Evolutionary conservation across 2,888 invertebrate species (phyloP).

Genomic region (Chalcis sispes): DNA sequence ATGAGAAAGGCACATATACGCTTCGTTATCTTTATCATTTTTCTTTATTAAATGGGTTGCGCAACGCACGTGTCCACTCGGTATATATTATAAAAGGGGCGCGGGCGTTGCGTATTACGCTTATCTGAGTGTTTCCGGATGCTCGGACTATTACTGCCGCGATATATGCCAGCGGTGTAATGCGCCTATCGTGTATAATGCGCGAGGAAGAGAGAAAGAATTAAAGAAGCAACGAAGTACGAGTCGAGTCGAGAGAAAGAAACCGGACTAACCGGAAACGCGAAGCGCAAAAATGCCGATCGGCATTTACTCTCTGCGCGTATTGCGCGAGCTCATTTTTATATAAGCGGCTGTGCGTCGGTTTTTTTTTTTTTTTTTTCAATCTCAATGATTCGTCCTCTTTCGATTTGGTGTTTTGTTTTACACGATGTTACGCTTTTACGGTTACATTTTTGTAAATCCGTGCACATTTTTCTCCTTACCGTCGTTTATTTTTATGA

Average conservation of each 20-base stretch:
- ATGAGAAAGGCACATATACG: too few relatives aligned
- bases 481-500: too few relatives aligned
- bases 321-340: slow-evolving; percentile 40
- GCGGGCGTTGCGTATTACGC: slow-evolving; percentile 1
- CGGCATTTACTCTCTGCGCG: too few relatives aligned
- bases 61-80: background rate
- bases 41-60: too few relatives aligned
- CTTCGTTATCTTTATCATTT: too few relatives aligned
- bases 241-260: background rate
- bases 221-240: too few relatives aligned
- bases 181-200: background rate
- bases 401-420: background rate
- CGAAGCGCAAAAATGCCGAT: slow-evolving; percentile 23
- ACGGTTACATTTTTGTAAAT: too few relatives aligned
- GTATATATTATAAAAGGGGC: background rate
- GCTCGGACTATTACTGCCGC: slow-evolving; percentile 10
- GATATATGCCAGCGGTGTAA: too few relatives aligned
- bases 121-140: slow-evolving; percentile 35
- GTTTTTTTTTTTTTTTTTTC: too few relatives aligned
- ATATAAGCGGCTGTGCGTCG: background rate
- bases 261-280: slow-evolving; percentile 45
- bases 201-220: background rate
- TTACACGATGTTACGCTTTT: background rate
- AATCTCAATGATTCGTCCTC: too few relatives aligned
- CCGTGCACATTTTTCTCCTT: too few relatives aligned